Percentiles rank a stretch among this genome's conserved stretches.
phyloP scores from a whole-genome alignment of 2,888 invertebrate genomes.

The Euphydryas editha region DNA sequence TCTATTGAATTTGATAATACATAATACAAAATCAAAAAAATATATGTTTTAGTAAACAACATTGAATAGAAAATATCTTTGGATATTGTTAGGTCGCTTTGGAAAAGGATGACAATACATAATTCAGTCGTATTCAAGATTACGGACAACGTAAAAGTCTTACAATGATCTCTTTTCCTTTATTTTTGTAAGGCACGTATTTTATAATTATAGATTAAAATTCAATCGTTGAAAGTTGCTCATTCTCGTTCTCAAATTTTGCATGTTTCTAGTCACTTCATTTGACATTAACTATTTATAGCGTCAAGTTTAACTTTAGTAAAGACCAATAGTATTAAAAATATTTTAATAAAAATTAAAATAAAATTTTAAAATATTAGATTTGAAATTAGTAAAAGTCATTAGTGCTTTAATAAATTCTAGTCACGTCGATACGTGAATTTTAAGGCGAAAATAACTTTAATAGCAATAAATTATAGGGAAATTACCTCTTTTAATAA shows the following conservation, averaged over 20 bases:
- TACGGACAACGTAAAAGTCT: neutral
- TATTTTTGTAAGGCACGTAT: constrained; percentile 37
- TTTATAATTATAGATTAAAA: constrained; percentile 26
- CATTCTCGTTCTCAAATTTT: constrained; percentile 63
- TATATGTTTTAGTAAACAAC: neutral
- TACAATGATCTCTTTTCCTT: neutral
- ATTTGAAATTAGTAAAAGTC: constrained; percentile 55
- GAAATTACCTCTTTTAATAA: constrained; percentile 50
- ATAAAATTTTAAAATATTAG: constrained; percentile 45
- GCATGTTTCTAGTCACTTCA: constrained; percentile 70
- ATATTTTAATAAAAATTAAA: constrained; percentile 66
- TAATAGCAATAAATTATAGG: constrained; percentile 70
- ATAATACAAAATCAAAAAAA: neutral
- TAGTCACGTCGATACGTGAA: constrained; percentile 60
- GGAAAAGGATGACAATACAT: neutral
- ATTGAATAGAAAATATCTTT: neutral
- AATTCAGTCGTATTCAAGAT: neutral
- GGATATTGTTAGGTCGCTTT: neutral
- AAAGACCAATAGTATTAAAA: constrained; percentile 79
- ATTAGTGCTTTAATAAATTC: constrained; percentile 61
- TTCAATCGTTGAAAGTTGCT: constrained; percentile 63
- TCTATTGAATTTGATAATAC: neutral
- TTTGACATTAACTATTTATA: constrained; percentile 58
- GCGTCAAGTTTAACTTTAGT: constrained; percentile 62
- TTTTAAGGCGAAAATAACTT: constrained; percentile 48